Evolutionary conservation across 2,888 invertebrate genomes (phyloP).

Genomic region (Tribolium freemani): DNA sequence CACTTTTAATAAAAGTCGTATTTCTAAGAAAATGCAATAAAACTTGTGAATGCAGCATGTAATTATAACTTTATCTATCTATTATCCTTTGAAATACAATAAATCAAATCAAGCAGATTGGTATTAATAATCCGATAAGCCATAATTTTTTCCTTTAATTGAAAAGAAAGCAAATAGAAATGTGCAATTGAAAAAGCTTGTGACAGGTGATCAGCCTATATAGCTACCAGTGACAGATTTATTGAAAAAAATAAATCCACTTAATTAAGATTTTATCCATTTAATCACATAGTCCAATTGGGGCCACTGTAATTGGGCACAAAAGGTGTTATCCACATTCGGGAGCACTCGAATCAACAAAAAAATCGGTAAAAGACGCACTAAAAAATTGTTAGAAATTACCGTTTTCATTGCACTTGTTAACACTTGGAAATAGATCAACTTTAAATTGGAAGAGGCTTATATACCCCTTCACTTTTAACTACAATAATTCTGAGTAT

Average conservation of each 20-base stretch:
- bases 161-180: not conserved
- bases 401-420: slow-evolving; percentile 56
- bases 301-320: slow-evolving; percentile 3
- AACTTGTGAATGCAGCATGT: not conserved
- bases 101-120: not conserved
- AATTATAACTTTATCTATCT: not conserved
- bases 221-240: slow-evolving; percentile 3
- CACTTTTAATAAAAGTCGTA: not conserved
- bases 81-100: not conserved
- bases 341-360: slow-evolving; percentile 5
- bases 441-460: slow-evolving; percentile 40
- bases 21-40: not conserved
- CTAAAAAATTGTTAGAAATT: slow-evolving; percentile 42
- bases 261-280: not conserved
- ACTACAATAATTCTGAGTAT: slow-evolving; percentile 24
- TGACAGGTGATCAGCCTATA: not conserved
- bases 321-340: slow-evolving; percentile 9
- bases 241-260: slow-evolving; percentile 1
- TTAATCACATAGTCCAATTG: not conserved
- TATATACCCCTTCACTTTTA: slow-evolving; percentile 45
- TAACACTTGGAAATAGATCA: slow-evolving; percentile 36
- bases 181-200: not conserved
- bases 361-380: slow-evolving; percentile 6
- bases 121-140: not conserved
- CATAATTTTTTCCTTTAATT: too few relatives aligned